Conservation (phyloP, 1,140 invertebrate species). For the Chironomus tepperi region DNA sequence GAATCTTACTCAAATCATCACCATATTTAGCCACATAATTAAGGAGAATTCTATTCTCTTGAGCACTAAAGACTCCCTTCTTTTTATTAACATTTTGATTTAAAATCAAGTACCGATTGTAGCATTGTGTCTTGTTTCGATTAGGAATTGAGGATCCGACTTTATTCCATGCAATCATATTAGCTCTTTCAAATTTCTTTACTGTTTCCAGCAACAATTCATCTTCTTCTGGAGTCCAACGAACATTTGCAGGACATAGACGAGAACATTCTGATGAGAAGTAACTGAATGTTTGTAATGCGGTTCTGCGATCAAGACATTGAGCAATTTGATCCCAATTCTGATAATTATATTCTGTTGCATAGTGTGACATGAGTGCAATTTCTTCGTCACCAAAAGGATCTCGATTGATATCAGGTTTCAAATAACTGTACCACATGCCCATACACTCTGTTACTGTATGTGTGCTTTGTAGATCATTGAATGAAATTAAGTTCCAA, state of each 20-base stretch:
- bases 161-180: slow-evolving; percentile 55
- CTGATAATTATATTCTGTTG: slow-evolving; percentile 42
- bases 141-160: slow-evolving; percentile 49
- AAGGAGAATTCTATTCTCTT: slow-evolving; percentile 52
- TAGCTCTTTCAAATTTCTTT: slow-evolving; percentile 46
- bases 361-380: slow-evolving; percentile 41
- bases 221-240: slow-evolving; percentile 54
- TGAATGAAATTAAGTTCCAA: slow-evolving; percentile 40
- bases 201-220: slow-evolving; percentile 45
- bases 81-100: slow-evolving; percentile 41
- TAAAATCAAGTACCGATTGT: slow-evolving; percentile 47
- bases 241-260: slow-evolving; percentile 34
- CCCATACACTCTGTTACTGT: slow-evolving; percentile 45
- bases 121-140: slow-evolving; percentile 52
- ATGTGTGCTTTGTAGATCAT: slow-evolving; percentile 42
- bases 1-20: slow-evolving; percentile 45
- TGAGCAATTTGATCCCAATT: slow-evolving; percentile 56
- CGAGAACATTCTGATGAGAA: slow-evolving; percentile 44
- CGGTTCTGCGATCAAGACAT: slow-evolving; percentile 46
- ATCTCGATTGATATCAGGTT: slow-evolving; percentile 53
- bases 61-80: slow-evolving; percentile 50
- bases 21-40: slow-evolving; percentile 52
- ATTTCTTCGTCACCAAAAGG: slow-evolving; percentile 53
- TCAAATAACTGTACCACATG: slow-evolving; percentile 58
- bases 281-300: slow-evolving; percentile 57